Base-by-base conservation (phyloP, 2,888 invertebrate genomes). In the Hermaeophaga mercurialis region DNA sequence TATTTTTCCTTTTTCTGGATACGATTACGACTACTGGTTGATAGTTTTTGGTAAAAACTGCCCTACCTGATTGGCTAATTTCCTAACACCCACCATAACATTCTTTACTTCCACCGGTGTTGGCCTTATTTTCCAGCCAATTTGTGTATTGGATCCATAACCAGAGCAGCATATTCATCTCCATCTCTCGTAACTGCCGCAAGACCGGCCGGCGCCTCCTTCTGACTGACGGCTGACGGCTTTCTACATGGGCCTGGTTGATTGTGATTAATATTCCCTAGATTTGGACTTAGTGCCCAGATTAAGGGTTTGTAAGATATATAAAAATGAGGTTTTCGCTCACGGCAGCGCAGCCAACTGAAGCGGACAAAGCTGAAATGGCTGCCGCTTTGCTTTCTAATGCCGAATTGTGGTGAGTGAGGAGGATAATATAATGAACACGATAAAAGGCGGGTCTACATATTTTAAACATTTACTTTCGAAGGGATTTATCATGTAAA, bases 231-330 rank as follows among this genome's bases (percentile, higher is more conserved):
- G 67, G 63, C 67, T 70, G 70, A 67, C 70, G 55, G 55, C 55
- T 54, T 48, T 54, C 54, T 54, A 41, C 48, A 62, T 64, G 61
- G 63, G 64, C 62, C 63, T 66, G 65, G 68, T 68, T 73, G 72
- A 73, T 73, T 73, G 73, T 73, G 73, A 73, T 73, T 73, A 73
- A 73, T 73, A 72, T 70, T 70, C 69, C 52, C 64, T 47, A 67
- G 70, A 69, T 70, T 70, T 62, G 67, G 69, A 68, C 68, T 63
- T 66, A 63, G 64, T 58, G 67, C 56, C 61, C 63, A 63, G 69
- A 69, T 70, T 69, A 55, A 31, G 67, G 68, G 64, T 61, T 58
- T 54, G 58, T 52, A 19, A 24, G 54, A 43, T 43, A 24, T 43
- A 49, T 26, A 52, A 52, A 52, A 52, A 43, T 34, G 52, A 17